phyloP scores from a whole-genome alignment of 1,140 invertebrate genomes.

The Augochlora pura region DNA sequence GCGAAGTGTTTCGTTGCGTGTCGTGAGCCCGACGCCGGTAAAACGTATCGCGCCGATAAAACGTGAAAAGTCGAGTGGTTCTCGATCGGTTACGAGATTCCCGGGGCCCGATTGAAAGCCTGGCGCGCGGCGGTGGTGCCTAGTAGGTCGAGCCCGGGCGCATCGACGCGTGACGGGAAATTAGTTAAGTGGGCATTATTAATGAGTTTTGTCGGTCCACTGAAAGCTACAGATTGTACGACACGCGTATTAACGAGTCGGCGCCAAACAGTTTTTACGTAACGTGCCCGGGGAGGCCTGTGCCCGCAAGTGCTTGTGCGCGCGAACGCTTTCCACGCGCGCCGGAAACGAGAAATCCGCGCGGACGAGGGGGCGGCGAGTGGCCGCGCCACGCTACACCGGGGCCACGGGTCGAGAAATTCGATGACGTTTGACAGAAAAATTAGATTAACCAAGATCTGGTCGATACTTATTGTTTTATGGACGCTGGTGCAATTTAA shows the following conservation, averaged over 20 bases:
- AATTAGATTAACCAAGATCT: too few relatives aligned
- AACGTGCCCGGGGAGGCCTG: neutral
- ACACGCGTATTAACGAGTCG: conserved; percentile 63
- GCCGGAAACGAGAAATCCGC: neutral
- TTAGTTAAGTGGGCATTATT: conserved; percentile 64
- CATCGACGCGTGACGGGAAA: conserved; percentile 51
- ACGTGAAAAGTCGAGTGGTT: conserved; percentile 21
- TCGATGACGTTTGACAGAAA: too few relatives aligned
- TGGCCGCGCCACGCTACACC: too few relatives aligned
- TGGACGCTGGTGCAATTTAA: too few relatives aligned
- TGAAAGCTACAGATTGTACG: conserved; percentile 51
- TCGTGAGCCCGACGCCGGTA: neutral
- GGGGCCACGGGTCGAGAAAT: too few relatives aligned
- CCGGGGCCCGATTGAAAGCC: conserved; percentile 19
- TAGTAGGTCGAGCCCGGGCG: conserved; percentile 4
- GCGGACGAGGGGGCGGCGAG: neutral
- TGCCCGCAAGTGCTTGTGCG: neutral
- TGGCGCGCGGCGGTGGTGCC: neutral
- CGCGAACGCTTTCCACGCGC: conserved; percentile 16
- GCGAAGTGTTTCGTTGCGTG: conserved; percentile 12
- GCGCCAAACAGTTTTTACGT: conserved; percentile 54
- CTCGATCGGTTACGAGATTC: conserved; percentile 38
- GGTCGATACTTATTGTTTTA: too few relatives aligned
- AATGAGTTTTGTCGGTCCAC: conserved; percentile 56
- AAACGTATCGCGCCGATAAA: conserved; percentile 31